phyloP scores from a whole-genome alignment of 2,113 vertebrate species.

The Aegotheles bennettii region DNA sequence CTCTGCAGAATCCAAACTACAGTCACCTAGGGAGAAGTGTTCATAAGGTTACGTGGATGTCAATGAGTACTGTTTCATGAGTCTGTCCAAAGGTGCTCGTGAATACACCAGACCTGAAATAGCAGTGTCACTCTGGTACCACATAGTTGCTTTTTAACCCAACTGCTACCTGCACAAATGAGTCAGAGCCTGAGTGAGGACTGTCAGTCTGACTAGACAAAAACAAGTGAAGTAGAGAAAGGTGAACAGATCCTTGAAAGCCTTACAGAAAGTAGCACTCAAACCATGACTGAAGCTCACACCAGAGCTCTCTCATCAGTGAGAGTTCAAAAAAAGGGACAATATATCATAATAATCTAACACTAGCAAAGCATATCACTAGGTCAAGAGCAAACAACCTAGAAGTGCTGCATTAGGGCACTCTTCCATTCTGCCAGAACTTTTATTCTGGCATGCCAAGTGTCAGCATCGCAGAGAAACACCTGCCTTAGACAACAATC shows the following conservation, averaged over 20 bases:
- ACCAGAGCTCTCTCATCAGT: background rate
- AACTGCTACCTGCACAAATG: background rate
- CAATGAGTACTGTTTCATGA: background rate
- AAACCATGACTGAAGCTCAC: background rate
- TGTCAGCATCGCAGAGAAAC: background rate
- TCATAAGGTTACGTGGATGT: background rate
- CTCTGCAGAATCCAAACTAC: background rate
- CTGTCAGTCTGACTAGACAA: background rate
- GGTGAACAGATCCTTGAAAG: background rate
- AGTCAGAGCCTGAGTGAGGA: background rate
- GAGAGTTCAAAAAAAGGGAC: background rate
- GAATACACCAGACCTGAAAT: background rate
- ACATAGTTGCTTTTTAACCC: background rate
- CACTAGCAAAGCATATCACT: fast-evolving
- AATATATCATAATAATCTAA: background rate
- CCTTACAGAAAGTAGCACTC: background rate
- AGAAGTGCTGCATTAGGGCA: background rate
- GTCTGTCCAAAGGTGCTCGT: background rate
- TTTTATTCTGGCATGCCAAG: background rate
- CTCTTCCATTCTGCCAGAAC: background rate
- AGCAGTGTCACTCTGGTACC: background rate
- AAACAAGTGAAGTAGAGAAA: background rate
- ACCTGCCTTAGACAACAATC: background rate
- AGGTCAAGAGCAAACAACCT: background rate
- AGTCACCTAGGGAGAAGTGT: background rate